phyloP scores from a whole-genome alignment of 2,113 vertebrate species.

The Rousettus leschenaultii region DNA sequence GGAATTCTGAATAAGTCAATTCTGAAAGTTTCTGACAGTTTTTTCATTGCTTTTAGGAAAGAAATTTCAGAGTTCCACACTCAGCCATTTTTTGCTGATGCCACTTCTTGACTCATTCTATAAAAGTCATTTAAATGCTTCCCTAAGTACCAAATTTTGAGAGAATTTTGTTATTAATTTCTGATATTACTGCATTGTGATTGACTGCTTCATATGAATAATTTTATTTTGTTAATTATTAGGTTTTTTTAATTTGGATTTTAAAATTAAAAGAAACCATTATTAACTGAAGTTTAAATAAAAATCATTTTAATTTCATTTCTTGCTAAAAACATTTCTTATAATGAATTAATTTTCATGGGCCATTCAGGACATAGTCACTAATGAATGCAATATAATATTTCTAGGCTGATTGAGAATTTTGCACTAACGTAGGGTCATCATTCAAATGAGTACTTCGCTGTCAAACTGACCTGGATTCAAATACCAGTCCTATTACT shows the following conservation, averaged over 20 bases:
- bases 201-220: neutral
- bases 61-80: neutral
- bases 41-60: constrained; percentile 14
- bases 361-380: neutral
- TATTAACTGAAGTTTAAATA: constrained; percentile 11
- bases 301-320: neutral
- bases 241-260: constrained; percentile 23
- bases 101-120: neutral
- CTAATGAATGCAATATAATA: neutral
- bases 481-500: neutral
- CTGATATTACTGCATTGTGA: neutral
- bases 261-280: constrained; percentile 18
- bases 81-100: neutral
- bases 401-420: neutral
- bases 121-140: neutral
- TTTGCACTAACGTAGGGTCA: neutral
- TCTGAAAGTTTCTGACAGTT: neutral
- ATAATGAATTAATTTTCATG: neutral
- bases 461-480: neutral
- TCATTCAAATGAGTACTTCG: neutral
- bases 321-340: neutral
- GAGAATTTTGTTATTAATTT: constrained; percentile 4
- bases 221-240: constrained; percentile 3
- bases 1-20: neutral
- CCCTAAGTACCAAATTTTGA: neutral